A percentile compares a stretch with the other conserved stretches of the same genome.
Evolutionary conservation across 2,113 vertebrate genomes (phyloP).

Genomic region (Symphodus melops): DNA sequence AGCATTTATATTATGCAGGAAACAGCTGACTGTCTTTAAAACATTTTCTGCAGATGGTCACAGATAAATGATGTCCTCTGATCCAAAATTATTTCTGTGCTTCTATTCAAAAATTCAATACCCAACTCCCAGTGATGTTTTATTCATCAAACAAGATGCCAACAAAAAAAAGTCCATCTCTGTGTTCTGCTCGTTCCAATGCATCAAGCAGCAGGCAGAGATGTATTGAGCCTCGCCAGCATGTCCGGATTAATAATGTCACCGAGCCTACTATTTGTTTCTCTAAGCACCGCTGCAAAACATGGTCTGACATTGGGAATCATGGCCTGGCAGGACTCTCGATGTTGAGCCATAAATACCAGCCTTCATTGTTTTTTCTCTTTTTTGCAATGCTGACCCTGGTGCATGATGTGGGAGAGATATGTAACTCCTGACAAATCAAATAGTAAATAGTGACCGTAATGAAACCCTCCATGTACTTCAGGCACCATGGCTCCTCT

Average conservation of each 20-base stretch:
- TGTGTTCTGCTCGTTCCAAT: slow-evolving; percentile 62
- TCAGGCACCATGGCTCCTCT: background rate
- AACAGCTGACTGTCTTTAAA: slow-evolving; percentile 24
- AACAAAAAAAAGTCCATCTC: slow-evolving; percentile 67
- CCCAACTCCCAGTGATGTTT: slow-evolving; percentile 59
- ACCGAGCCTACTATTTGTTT: slow-evolving; percentile 48
- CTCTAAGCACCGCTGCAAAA: slow-evolving; percentile 40
- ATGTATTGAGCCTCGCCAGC: slow-evolving; percentile 55
- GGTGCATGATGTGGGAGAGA: slow-evolving; percentile 1
- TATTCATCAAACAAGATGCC: slow-evolving; percentile 68
- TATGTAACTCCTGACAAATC: slow-evolving; percentile 20
- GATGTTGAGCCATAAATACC: slow-evolving; percentile 41
- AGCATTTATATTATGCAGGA: background rate
- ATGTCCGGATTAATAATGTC: slow-evolving; percentile 74
- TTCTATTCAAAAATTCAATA: slow-evolving; percentile 57
- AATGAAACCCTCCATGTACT: background rate
- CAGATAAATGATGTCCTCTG: slow-evolving; percentile 19
- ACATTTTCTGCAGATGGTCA: slow-evolving; percentile 14
- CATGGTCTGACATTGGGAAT: slow-evolving; percentile 45
- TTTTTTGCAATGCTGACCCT: background rate
- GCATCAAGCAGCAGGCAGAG: slow-evolving; percentile 58
- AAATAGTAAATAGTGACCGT: background rate
- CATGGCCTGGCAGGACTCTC: slow-evolving; percentile 13
- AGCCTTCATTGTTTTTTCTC: slow-evolving; percentile 19
- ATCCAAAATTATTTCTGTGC: slow-evolving; percentile 50